Evolutionary conservation across 1,140 invertebrate genomes (phyloP).

Genomic region (Aporrectodea caliginosa): DNA sequence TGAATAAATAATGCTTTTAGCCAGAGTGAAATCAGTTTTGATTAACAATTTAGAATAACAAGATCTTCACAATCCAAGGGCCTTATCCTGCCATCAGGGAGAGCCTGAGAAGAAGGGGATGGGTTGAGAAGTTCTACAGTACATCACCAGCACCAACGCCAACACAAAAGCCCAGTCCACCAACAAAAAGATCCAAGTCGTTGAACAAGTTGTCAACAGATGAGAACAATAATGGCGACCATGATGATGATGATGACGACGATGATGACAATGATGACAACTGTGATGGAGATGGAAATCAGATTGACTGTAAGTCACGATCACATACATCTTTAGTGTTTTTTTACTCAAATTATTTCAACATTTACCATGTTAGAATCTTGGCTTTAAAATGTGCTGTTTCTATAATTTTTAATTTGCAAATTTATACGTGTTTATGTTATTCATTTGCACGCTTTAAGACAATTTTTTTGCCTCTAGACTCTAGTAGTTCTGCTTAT

Average conservation of each 20-base stretch:
- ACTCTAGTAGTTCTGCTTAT: no score
- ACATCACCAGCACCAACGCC: background rate
- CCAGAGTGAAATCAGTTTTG: no score
- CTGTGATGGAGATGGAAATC: conserved; percentile 28
- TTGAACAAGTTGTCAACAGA: conserved; percentile 31
- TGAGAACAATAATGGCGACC: conserved; percentile 39
- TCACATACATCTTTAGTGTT: background rate
- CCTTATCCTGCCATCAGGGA: conserved; percentile 58
- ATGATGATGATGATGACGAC: conserved; percentile 50
- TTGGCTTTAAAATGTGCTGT: no score
- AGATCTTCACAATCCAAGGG: conserved; percentile 59
- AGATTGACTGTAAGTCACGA: background rate
- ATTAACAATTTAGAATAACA: conserved; percentile 57
- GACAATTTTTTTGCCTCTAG: no score
- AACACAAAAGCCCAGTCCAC: conserved; percentile 11
- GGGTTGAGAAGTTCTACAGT: conserved; percentile 52
- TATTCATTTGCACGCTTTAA: no score
- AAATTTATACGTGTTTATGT: no score
- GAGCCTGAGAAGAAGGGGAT: conserved; percentile 57
- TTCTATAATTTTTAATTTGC: no score
- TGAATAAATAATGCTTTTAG: no score
- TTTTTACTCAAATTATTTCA: conserved; percentile 2
- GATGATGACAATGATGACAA: conserved; percentile 48
- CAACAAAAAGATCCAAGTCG: conserved; percentile 36
- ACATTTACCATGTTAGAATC: no score